A percentile compares a stretch with the other conserved stretches of the same genome.
phyloP scores from a whole-genome alignment of 2,888 invertebrate species.

The Hyposoter didymator region DNA sequence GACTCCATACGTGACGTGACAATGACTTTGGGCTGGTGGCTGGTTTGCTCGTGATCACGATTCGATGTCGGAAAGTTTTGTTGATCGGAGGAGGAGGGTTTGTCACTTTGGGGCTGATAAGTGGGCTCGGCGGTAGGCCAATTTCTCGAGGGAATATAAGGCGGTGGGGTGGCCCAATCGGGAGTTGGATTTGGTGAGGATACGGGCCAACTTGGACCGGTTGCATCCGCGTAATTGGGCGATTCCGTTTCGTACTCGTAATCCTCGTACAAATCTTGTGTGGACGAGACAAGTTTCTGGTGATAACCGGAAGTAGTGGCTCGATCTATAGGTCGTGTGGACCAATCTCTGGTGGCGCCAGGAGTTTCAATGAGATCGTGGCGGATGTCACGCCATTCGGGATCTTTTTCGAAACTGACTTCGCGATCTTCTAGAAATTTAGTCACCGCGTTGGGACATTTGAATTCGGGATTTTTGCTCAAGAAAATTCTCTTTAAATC shows the following conservation, averaged over 20 bases:
- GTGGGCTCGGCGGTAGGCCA: background rate
- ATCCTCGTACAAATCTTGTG: conserved; percentile 54
- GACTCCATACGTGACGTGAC: conserved; percentile 8
- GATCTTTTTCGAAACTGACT: conserved; percentile 76
- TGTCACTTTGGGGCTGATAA: conserved; percentile 11
- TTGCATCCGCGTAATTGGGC: conserved; percentile 12
- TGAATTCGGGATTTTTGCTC: conserved; percentile 78
- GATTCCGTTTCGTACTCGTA: conserved; percentile 47
- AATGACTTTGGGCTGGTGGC: conserved; percentile 22
- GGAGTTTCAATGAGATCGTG: conserved; percentile 68
- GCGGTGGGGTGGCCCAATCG: conserved; percentile 28
- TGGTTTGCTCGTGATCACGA: background rate
- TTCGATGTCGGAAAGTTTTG: background rate
- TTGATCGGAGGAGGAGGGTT: conserved; percentile 3
- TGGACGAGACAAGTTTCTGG: conserved; percentile 61
- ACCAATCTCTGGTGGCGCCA: conserved; percentile 40
- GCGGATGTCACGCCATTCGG: conserved; percentile 73
- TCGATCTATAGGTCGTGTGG: conserved; percentile 27
- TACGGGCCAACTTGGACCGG: conserved; percentile 31
- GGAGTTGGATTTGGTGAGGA: conserved; percentile 23
- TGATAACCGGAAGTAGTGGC: conserved; percentile 47
- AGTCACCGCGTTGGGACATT: conserved; percentile 78
- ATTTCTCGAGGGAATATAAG: conserved; percentile 31
- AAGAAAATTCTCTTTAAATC: conserved; percentile 77
- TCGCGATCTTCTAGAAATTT: conserved; percentile 72